Percentiles rank a stretch among this genome's conserved stretches.
These are phyloP conservation scores for Pitta sordida DNA, from an alignment of 2,113 vertebrate species.

Conservation along the genomic window DNA sequence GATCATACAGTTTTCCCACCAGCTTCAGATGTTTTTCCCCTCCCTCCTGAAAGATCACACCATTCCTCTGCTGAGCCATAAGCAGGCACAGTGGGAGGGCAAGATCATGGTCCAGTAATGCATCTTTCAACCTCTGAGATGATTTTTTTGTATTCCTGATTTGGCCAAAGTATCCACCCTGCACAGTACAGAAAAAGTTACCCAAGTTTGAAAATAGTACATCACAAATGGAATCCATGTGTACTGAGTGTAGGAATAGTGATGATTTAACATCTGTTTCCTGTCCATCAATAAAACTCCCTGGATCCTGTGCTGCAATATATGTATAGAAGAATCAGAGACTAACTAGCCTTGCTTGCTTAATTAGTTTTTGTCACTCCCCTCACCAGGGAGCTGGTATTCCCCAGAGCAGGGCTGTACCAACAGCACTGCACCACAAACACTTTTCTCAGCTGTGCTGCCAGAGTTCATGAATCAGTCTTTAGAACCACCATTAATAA, in stretches of 20 bases:
- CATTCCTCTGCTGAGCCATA: conserved; percentile 95
- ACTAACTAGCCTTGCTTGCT: not conserved
- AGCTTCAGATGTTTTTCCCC: conserved; percentile 97
- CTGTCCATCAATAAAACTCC: not conserved
- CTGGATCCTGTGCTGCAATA: not conserved
- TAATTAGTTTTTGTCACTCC: not conserved
- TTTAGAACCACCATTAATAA: not conserved
- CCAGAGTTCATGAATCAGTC: not conserved
- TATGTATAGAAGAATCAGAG: not conserved
- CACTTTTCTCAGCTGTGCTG: not conserved
- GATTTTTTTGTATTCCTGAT: conserved; percentile 99
- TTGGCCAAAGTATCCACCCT: conserved; percentile 98
- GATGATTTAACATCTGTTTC: not conserved
- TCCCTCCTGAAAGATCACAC: conserved; percentile 95
- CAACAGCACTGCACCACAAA: not conserved
- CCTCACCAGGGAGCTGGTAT: not conserved
- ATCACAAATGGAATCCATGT: not conserved
- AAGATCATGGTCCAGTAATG: conserved; percentile 90
- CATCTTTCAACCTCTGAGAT: conserved; percentile 94
- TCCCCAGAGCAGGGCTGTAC: not conserved
- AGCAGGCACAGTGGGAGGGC: conserved; percentile 93
- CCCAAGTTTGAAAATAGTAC: not conserved
- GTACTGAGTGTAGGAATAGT: not conserved
- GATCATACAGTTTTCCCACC: conserved; percentile 97
- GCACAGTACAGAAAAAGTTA: not conserved